These are phyloP conservation scores for Suillia variegata DNA, from an alignment of 2,888 invertebrate species.

Conservation along the genomic window DNA sequence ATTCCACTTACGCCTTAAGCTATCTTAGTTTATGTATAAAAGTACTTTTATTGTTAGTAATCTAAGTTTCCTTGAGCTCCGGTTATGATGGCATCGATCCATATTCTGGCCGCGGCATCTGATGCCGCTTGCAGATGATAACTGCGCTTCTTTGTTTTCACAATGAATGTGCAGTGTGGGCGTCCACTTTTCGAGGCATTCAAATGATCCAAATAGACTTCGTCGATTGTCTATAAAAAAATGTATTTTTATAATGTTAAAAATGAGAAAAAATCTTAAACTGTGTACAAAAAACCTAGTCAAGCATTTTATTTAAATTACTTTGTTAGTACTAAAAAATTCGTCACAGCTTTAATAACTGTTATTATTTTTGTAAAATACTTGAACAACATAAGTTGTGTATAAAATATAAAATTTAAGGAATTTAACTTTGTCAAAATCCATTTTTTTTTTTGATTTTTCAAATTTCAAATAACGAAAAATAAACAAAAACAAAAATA, in stretches of 20 bases:
- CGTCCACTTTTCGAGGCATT: conserved; percentile 90
- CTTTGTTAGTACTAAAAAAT: neutral
- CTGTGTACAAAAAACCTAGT: neutral
- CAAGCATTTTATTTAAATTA: neutral
- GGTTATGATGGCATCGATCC: conserved; percentile 78
- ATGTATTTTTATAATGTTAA: neutral
- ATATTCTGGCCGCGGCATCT: conserved; percentile 92
- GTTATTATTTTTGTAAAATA: too few species aligned
- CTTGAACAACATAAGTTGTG: too few species aligned
- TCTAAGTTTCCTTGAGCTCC: conserved; percentile 62
- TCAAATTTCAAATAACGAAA: too few species aligned
- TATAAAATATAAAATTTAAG: too few species aligned
- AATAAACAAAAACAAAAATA: too few species aligned
- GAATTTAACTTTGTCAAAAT: too few species aligned
- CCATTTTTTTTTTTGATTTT: too few species aligned
- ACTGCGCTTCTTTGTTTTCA: conserved; percentile 87
- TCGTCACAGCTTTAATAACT: neutral
- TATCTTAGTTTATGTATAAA: neutral
- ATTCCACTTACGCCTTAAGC: neutral
- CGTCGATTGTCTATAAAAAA: conserved; percentile 81
- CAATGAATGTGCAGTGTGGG: conserved; percentile 90
- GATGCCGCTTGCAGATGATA: conserved; percentile 93
- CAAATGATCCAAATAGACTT: conserved; percentile 95
- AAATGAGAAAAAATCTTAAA: conserved; percentile 17
- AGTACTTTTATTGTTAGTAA: conserved; percentile 37